phyloP scores from a whole-genome alignment of 2,888 invertebrate species.

The Saturnia japonica region DNA sequence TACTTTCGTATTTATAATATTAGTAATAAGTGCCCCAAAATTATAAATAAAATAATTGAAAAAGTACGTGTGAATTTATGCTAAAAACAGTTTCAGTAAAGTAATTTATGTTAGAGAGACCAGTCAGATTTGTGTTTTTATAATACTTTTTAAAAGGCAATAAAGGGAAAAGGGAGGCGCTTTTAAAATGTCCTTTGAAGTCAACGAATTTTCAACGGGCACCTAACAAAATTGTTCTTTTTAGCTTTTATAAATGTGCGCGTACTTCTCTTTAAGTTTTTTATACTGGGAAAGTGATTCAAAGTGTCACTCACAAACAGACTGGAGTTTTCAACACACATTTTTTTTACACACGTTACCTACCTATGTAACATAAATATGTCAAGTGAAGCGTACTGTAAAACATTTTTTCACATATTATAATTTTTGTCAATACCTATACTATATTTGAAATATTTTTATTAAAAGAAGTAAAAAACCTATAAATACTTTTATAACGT shows the following conservation, averaged over 20 bases:
- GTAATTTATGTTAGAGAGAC: conserved; percentile 9
- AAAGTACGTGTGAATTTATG: neutral
- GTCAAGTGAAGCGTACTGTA: conserved; percentile 12
- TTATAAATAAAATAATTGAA: neutral
- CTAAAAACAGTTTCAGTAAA: conserved; percentile 7
- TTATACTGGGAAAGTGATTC: conserved; percentile 58
- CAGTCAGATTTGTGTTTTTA: conserved; percentile 28
- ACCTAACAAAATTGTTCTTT: conserved; percentile 78
- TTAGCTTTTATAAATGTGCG: conserved; percentile 72
- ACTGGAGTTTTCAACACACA: conserved; percentile 49
- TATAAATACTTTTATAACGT: neutral
- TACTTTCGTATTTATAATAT: too few species aligned
- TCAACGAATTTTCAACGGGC: conserved; percentile 71
- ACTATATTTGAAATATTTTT: neutral
- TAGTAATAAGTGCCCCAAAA: too few species aligned
- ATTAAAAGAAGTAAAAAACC: neutral
- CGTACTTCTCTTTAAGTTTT: conserved; percentile 63
- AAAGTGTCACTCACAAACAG: conserved; percentile 68
- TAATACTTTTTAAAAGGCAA: conserved; percentile 67
- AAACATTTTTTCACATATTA: neutral
- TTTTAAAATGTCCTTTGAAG: conserved; percentile 77
- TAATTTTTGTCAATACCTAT: neutral
- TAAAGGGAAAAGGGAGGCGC: conserved; percentile 66
- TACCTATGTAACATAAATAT: conserved; percentile 31
- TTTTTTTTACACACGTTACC: conserved; percentile 30